Evolutionary conservation across 2,888 invertebrate species (phyloP).

Genomic region (Acanthosepion esculentum): DNA sequence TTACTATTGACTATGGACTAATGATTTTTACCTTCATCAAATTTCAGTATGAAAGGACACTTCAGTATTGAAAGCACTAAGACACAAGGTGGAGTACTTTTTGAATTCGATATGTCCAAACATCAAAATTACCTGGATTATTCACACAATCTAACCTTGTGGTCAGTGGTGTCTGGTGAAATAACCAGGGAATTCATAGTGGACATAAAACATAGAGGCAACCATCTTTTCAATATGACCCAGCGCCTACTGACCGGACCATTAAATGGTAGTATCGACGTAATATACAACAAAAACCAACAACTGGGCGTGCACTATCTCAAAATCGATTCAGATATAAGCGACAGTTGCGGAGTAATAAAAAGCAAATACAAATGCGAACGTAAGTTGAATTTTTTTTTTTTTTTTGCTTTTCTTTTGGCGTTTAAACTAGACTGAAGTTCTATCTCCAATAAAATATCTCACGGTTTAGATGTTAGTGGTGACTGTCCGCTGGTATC

Average conservation of each 20-base stretch:
- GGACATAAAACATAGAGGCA: neutral
- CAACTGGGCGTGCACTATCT: neutral
- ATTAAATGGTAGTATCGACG: neutral
- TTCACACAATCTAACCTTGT: neutral
- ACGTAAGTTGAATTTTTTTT: neutral
- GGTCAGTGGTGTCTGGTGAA: neutral
- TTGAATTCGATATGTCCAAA: neutral
- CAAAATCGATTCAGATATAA: neutral
- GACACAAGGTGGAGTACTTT: neutral
- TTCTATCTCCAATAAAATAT: no score
- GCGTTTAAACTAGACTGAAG: no score
- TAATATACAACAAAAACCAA: neutral
- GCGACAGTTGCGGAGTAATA: neutral
- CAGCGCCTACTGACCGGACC: neutral
- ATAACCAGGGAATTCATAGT: conserved; percentile 7
- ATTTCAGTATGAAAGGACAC: neutral
- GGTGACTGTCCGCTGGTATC: no score
- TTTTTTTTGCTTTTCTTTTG: no score
- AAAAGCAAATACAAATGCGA: neutral
- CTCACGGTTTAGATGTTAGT: no score
- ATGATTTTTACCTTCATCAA: neutral
- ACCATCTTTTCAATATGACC: neutral
- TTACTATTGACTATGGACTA: neutral
- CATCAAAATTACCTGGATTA: neutral
- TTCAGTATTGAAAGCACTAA: neutral